Evolutionary conservation across 1,140 invertebrate species (phyloP).

Genomic region (Drosophila leontia): DNA sequence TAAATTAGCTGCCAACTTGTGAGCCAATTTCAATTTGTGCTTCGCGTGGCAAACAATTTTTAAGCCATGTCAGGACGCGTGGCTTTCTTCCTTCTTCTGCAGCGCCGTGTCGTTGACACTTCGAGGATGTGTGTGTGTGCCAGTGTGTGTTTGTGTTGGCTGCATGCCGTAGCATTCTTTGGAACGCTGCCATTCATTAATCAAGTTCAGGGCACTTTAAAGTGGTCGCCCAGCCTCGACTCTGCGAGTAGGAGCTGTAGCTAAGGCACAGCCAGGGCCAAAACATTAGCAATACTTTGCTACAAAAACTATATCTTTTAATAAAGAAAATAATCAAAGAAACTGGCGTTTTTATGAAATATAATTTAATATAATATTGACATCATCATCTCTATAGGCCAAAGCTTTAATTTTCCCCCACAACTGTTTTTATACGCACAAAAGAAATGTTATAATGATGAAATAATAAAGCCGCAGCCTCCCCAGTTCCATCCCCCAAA

Average conservation of each 20-base stretch:
- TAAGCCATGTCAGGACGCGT: slow-evolving; percentile 32
- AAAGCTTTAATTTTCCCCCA: slow-evolving; percentile 6
- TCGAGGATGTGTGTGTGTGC: slow-evolving; percentile 42
- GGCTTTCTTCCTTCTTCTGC: slow-evolving; percentile 20
- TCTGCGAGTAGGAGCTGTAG: background rate
- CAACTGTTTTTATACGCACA: slow-evolving; percentile 3
- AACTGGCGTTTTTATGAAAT: background rate
- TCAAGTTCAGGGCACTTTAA: slow-evolving; percentile 81
- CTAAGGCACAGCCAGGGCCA: background rate
- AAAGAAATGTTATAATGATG: slow-evolving; percentile 76
- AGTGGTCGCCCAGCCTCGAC: slow-evolving; percentile 47
- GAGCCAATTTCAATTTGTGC: slow-evolving; percentile 75
- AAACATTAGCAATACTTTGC: background rate
- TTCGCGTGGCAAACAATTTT: slow-evolving; percentile 42
- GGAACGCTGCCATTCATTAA: slow-evolving; percentile 75
- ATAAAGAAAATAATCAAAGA: too few species aligned
- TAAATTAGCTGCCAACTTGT: slow-evolving; percentile 77
- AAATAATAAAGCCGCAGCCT: slow-evolving; percentile 74
- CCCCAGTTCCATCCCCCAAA: slow-evolving; percentile 2
- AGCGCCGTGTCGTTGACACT: slow-evolving; percentile 67
- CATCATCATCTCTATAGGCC: background rate
- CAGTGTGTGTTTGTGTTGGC: slow-evolving; percentile 25
- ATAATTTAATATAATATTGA: background rate
- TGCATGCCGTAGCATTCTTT: slow-evolving; percentile 71
- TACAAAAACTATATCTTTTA: background rate